Percentiles rank a stretch among this genome's conserved stretches.
phyloP scores from a whole-genome alignment of 2,888 invertebrate genomes.

The Clostera curtula region DNA sequence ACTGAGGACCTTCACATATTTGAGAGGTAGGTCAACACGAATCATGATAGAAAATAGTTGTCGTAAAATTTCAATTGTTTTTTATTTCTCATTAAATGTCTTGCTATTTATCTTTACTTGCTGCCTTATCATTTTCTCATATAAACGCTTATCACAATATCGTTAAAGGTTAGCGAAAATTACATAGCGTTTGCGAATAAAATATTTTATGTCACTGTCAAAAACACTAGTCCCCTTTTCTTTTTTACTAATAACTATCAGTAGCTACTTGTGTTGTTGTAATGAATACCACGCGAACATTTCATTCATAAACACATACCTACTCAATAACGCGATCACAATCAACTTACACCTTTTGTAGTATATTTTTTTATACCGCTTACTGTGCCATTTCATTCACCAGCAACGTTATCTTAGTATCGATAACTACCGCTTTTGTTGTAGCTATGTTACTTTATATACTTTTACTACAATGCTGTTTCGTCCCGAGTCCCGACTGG shows the following conservation, averaged over 20 bases:
- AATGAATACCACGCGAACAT: background rate
- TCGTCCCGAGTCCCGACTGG: too few species aligned
- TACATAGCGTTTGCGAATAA: conserved; percentile 9
- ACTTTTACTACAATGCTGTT: too few species aligned
- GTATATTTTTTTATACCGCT: background rate
- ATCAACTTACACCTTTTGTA: background rate
- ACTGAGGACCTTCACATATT: background rate
- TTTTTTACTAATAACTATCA: background rate
- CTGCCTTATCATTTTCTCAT: background rate
- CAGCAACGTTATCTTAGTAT: too few species aligned
- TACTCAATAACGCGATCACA: background rate
- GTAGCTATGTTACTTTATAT: too few species aligned
- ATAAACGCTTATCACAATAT: background rate
- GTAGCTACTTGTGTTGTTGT: too few species aligned
- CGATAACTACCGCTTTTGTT: too few species aligned
- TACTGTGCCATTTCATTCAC: too few species aligned
- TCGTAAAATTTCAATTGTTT: background rate
- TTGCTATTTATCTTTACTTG: conserved; percentile 3
- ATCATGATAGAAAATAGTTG: background rate
- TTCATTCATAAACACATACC: background rate
- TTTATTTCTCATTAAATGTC: background rate
- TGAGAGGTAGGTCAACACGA: conserved; percentile 18
- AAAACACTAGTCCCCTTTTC: background rate
- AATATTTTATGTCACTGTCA: conserved; percentile 12
- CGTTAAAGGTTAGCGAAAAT: conserved; percentile 10